Percentiles rank a stretch among this genome's conserved stretches.
These are phyloP conservation scores for Microctonus brassicae DNA, from an alignment of 2,888 invertebrate genomes.

Conservation along the genomic window DNA sequence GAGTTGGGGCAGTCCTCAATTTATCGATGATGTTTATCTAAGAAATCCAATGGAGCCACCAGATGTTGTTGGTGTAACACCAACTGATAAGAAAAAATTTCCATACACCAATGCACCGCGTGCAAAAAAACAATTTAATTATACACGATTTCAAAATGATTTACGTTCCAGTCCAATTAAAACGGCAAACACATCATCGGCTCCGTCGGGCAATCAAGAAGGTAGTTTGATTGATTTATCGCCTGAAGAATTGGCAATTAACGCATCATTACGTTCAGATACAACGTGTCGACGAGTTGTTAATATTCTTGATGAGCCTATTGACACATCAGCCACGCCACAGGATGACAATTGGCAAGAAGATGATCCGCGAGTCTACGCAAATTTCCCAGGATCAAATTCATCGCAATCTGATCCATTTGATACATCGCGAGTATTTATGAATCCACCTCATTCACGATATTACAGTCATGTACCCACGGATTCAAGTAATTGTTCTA, in stretches of 20 bases:
- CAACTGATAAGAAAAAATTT: conserved; percentile 69
- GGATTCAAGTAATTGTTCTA: conserved; percentile 54
- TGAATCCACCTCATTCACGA: conserved; percentile 61
- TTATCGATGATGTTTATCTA: conserved; percentile 84
- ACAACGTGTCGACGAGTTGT: conserved; percentile 58
- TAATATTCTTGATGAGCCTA: conserved; percentile 66
- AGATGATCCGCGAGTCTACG: conserved; percentile 60
- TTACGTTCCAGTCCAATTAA: conserved; percentile 63
- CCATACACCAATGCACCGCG: conserved; percentile 61
- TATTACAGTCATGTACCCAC: conserved; percentile 69
- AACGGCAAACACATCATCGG: conserved; percentile 62
- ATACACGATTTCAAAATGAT: conserved; percentile 87
- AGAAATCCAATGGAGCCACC: conserved; percentile 82
- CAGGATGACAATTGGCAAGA: conserved; percentile 56
- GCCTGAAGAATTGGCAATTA: conserved; percentile 71
- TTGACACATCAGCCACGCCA: conserved; percentile 49
- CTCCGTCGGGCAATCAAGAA: conserved; percentile 69
- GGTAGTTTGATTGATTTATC: conserved; percentile 84
- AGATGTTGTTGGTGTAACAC: conserved; percentile 73
- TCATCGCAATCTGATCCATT: conserved; percentile 74
- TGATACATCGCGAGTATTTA: conserved; percentile 74
- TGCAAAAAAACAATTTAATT: conserved; percentile 81
- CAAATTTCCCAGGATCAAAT: conserved; percentile 59
- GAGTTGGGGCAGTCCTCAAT: conserved; percentile 87
- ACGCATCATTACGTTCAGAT: conserved; percentile 44